Evolutionary conservation across 2,113 vertebrate species (phyloP), one percentile per base, ranked within the genome.

Genomic region (Leucopsar rothschildi): DNA sequence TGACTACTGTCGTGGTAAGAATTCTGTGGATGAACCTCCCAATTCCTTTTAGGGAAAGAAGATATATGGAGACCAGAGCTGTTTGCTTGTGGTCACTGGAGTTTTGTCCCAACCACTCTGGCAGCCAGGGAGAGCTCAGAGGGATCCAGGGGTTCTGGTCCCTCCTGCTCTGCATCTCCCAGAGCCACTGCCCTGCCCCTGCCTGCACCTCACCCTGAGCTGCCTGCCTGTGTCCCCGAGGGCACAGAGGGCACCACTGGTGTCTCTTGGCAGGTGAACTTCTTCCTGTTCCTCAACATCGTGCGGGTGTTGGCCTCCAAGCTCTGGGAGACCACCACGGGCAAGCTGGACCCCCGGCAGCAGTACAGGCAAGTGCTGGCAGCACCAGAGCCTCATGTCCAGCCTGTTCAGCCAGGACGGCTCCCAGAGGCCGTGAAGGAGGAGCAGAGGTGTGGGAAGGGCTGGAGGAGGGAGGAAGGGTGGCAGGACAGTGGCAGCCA

Each of bases 1-100:
- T 99, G 90, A 98, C 98, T 6, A 98, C 99, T 7, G 97, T 99
- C 1, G 96, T 99, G 98, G 99, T 99, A 94, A 98, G 99, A 97
- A 61, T 33, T 55, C 55, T 7, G 0, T 7, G n/a, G 31, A 16
- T 65, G 37, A 82, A 31, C 21, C 11, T 70, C 52, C 15, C 14
- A 24, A 0, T 35, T 35, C 35, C 7, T 69, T 63, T 18, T 25
- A 28, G 56, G 49, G 57, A 47, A 61, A 64, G 29, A 47, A 29
- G 31, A 29, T 40, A 1, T 5, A 11, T 0, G 37, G 55, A 66
- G 5, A 33, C 23, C 37, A 23, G 75, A 75, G 45, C 47, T 4
- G 10, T 23, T 81, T 0, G 0, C 40, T 27, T 22, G 31, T 25
- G 39, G 52, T 33, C 28, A 4, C 39, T 12, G 59, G 77, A 40